Base-by-base conservation (phyloP, 2,888 invertebrate species). In the Vanessa cardui region DNA sequence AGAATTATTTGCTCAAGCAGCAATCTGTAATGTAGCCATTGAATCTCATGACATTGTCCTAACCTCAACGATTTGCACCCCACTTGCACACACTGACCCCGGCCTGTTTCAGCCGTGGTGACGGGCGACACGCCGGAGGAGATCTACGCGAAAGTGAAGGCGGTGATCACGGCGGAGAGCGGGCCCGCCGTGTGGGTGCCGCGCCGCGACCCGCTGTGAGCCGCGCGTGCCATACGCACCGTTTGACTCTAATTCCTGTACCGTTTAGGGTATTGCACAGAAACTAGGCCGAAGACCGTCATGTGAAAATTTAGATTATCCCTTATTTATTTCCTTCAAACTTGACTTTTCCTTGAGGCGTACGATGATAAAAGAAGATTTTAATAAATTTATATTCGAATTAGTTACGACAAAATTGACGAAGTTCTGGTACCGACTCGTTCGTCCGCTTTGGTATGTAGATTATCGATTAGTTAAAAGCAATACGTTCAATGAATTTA, bases 81-180 rank as follows among this genome's bases (percentile, higher is more conserved):
- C n/a, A n/a, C n/a, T n/a, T n/a, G n/a, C n/a, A n/a, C n/a, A n/a
- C n/a, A n/a, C n/a, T n/a, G n/a, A n/a, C n/a, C n/a, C n/a, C 2
- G 39, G 12, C 9, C 12, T 12, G 39, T 74, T 77, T 2, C 93
- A 98, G 98, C 98, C 83, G 97, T 99, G 78, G 98, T 99, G 74
- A 97, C 98, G 88, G 99, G 99, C 72, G 98, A 99, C 89, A 99
- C 99, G 64, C 98, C 99, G 49, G 99, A 99, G 89, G 99, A 99
- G 90, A 97, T 99, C 82, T 98, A 99, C 94, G 95, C 95, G 77
- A 97, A 97, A 92, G 98, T 98, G 77, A 99, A 99, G 92, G 96
- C 97, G 84, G 97, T 99, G 80, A 99, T 99, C 85, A 95, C 95
- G 80, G 97, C 98, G 82, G 99, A 99, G 93, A 97, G 98, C 78